Base-by-base conservation (phyloP, 2,888 invertebrate species). In the Teleogryllus oceanicus region DNA sequence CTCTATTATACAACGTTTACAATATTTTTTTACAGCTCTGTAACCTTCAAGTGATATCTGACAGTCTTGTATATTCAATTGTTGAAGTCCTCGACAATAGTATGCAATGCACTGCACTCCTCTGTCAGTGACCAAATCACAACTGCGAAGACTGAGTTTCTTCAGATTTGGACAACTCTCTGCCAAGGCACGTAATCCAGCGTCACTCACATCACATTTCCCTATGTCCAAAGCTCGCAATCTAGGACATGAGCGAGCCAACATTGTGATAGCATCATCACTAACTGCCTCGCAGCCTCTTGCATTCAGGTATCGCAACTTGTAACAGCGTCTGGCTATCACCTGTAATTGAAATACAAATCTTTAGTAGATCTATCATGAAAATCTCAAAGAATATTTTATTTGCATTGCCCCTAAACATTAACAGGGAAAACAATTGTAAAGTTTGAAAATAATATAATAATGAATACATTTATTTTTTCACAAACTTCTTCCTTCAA, bases 231-330 rank as follows among this genome's bases (percentile, higher is more conserved):
- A 88, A 0, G 97, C 96, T 79, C 96, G 89, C 50, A 97, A 88
- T 76, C 96, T 90, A 1, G 95, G 94, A 86, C 97, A 97, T 16
- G 94, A 94, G 81, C 94, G 89, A 0, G 96, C 96, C 82, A 97
- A 89, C 1, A 95, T 94, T 78, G 95, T 94, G 83, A 97, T 93
- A 11, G 96, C 95, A 85, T 95, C 96, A 86, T 97, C 97, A n/a
- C 96, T 96, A 3, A 97, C 92, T 0, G 96, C 96, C 83, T 97
- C 96, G 85, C 97, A 97, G 11, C 97, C 97, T 77, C 97, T 90
- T 0, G 96, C 94, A 87, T 97, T 97, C 80, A 97, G 89, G 87
- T 97, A 97, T 49, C 95, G 89, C 78, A 97, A 88, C 86, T 96
- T 96, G 86, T 95, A 95, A 86, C 97, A 97, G 80, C 95, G 92